Conservation (phyloP, 2,797 vertebrate genomes). For the Danio kyathit region DNA sequence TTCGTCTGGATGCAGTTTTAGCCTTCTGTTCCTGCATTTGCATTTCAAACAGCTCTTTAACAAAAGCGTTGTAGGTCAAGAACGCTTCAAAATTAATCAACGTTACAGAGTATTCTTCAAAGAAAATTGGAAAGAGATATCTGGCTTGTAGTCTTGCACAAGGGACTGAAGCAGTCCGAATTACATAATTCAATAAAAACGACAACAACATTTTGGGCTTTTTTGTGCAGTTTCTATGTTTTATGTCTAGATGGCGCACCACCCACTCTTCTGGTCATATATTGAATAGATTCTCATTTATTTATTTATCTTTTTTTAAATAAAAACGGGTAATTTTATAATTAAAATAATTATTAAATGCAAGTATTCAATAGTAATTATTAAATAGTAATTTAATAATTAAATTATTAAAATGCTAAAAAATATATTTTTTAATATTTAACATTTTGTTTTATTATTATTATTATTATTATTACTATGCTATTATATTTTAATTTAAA, state of each 20-base stretch:
- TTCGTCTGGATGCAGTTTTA: not conserved
- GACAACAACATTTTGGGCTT: not conserved
- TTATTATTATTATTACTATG: too few species aligned
- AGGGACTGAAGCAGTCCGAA: not conserved
- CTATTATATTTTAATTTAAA: too few species aligned
- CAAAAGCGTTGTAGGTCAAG: not conserved
- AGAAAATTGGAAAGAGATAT: not conserved
- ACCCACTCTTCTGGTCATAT: not conserved
- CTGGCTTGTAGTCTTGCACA: not conserved
- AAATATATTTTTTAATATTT: too few species aligned
- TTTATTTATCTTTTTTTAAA: too few species aligned
- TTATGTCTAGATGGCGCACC: not conserved
- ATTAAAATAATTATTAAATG: too few species aligned
- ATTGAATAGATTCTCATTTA: not conserved
- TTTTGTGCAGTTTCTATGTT: not conserved
- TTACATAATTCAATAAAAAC: not conserved
- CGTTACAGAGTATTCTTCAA: not conserved
- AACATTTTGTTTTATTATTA: too few species aligned
- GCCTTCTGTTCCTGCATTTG: not conserved
- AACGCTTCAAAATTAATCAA: slow-evolving; percentile 3
- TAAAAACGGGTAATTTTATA: too few species aligned
- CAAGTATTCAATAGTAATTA: too few species aligned
- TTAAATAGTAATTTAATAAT: too few species aligned
- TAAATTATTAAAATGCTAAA: too few species aligned
- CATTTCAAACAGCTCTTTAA: slow-evolving; percentile 18